Evolutionary conservation across 2,113 vertebrate species (phyloP).

Genomic region (Oostethus manadensis): DNA sequence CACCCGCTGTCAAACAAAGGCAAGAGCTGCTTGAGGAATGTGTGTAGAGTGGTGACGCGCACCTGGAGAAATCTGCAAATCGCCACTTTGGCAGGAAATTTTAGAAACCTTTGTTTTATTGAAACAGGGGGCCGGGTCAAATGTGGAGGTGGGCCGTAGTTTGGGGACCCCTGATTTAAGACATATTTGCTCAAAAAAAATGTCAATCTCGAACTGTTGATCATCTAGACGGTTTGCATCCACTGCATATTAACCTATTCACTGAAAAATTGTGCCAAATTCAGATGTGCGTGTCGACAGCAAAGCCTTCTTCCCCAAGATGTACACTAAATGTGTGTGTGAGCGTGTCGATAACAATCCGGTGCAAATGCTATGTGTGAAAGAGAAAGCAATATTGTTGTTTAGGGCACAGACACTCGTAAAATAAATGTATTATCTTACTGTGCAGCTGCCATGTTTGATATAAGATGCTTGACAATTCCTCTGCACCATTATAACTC

Average conservation of each 20-base stretch:
- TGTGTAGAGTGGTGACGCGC: no score
- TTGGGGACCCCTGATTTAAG: no score
- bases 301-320: constrained; percentile 33
- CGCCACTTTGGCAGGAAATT: no score
- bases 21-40: no score
- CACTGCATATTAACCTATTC: constrained; percentile 22
- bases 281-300: constrained; percentile 15
- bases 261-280: constrained; percentile 16
- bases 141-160: no score
- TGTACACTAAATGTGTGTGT: constrained; percentile 41
- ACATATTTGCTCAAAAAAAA: no score
- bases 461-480: constrained; percentile 73
- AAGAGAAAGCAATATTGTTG: constrained; percentile 70
- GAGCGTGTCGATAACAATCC: constrained; percentile 49
- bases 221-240: not conserved
- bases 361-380: constrained; percentile 40
- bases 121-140: no score
- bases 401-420: constrained; percentile 71
- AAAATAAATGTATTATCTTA: constrained; percentile 80
- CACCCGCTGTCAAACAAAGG: no score
- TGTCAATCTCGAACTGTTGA: not conserved
- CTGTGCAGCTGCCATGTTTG: constrained; percentile 70
- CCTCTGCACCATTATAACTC: constrained; percentile 68
- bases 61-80: no score
- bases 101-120: no score